Base-by-base conservation (phyloP, 1,140 invertebrate species). In the Drosophila malerkotliana region DNA sequence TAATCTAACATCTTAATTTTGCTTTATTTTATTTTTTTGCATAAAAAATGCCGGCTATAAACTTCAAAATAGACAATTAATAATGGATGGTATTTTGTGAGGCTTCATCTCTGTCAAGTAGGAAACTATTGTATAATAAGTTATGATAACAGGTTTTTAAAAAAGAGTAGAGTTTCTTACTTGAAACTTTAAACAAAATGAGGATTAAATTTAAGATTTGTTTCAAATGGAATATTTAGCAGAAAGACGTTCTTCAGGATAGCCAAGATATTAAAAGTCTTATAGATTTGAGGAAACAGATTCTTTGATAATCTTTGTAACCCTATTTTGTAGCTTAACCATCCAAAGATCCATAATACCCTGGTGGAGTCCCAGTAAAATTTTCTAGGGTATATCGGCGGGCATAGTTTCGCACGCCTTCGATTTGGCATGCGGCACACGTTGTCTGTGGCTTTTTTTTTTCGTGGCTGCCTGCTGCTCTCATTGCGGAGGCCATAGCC, bases 401-500 rank as follows among this genome's bases (percentile, higher is more conserved):
- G 55, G 49, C 72, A 75, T 82, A 78, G 78, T 87, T 87, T 87
- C 82, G 82, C 82, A 87, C 82, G 82, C 83, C 82, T 79, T 67
- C 77, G 54, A 83, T 71, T 88, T 80, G 68, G 75, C 79, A 87
- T 87, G 82, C 82, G 76, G 49, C 79, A 69, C 82, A 87, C 82
- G 83, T 88, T 79, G 75, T 47, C 48, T 56, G 51, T 79, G 44
- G 26, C 26, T 28, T 6, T 45, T 34, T 41, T 44, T 37, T 37
- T 45, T 24, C 6, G 14, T 32, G 32, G 64, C 44, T 73, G 62
- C 47, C 59, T 62, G 58, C 54, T 88, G 83, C 72, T 88, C 83
- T 87, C 76, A 79, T 83, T 87, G 67, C 53, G 72, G 72, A 74
- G 72, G 72, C 72, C 72, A 74, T 74, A 61, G 56, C 47, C 59